These are phyloP conservation scores for Salminus brasiliensis DNA, from an alignment of 2,113 vertebrate genomes.

Conservation along the genomic window DNA sequence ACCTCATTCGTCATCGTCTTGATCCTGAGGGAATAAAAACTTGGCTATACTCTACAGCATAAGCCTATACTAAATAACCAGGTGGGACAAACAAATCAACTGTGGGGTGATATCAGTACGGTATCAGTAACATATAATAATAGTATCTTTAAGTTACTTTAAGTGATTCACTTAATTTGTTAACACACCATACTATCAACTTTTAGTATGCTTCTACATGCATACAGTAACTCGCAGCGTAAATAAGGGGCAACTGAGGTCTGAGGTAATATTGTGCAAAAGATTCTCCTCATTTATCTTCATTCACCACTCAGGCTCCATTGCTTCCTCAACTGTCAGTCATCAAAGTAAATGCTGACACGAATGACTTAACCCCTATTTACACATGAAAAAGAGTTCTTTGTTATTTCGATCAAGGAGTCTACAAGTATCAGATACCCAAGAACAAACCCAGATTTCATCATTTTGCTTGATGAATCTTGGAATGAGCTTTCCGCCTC, in stretches of 20 bases:
- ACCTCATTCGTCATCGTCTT: too few species aligned
- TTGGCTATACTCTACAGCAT: neutral
- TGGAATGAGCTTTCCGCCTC: conserved; percentile 28
- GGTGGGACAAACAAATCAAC: too few species aligned
- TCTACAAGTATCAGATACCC: neutral
- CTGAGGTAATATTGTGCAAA: neutral
- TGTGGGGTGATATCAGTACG: too few species aligned
- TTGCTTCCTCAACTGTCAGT: neutral
- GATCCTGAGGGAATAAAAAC: too few species aligned
- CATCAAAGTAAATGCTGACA: neutral
- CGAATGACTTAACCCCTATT: neutral
- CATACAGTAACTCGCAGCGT: too few species aligned
- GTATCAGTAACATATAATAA: too few species aligned
- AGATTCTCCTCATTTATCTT: neutral
- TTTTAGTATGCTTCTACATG: too few species aligned
- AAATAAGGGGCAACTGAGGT: neutral
- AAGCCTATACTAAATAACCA: neutral
- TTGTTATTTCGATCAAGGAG: neutral
- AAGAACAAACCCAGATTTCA: neutral
- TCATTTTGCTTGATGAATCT: too few species aligned
- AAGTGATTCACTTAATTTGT: too few species aligned
- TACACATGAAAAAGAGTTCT: neutral
- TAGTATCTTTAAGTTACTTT: too few species aligned
- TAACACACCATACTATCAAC: too few species aligned
- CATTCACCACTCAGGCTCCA: neutral